Evolutionary conservation across 2,797 vertebrate genomes (phyloP), one percentile per base, ranked within the genome.

Genomic region (Urophycis tenuis): DNA sequence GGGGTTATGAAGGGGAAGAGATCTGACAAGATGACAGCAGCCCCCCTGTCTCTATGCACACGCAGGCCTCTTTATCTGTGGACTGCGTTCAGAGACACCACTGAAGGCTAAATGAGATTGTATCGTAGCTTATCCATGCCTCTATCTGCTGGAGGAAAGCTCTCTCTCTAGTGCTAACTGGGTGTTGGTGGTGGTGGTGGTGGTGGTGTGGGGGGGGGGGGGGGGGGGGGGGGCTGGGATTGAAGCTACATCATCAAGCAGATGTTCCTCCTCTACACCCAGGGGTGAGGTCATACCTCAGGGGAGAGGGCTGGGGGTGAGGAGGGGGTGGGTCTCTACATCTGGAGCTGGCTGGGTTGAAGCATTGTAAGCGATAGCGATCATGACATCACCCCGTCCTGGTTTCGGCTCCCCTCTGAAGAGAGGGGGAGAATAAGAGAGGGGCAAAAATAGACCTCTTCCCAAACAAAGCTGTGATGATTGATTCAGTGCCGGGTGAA

Each of bases 311-410:
- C 9, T 9, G 53, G 53, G 9, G 53, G n/a, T 12, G 53, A 29
- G 53, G 53, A 0, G 53, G n/a, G n/a, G 60, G 71, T 83, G 82
- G 76, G 85, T 78, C 78, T 60, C 82, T 89, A 85, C 90, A 91
- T 91, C 90, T 91, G 90, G 84, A 88, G 88, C 85, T 86, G 84
- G 81, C 93, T 91, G 92, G 89, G 91, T 0, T 67, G 10, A 67
- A 30, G 93, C 93, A 94, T 92, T 95, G 95, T 95, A 96, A 96
- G 93, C 84, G 94, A 96, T 96, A 95, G 89, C 87, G 90, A 93
- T 93, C 93, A 95, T 97, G 94, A 97, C 95, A 90, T 97, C 96
- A 98, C 91, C 94, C 92, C 93, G 94, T 95, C 94, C 95, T 96
- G 93, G 90, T 92, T 93, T 70, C 92, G 92, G 93, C 92, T 91